These are phyloP conservation scores for Drosophila antonietae DNA, from an alignment of 2,888 invertebrate genomes.

Conservation along the genomic window DNA sequence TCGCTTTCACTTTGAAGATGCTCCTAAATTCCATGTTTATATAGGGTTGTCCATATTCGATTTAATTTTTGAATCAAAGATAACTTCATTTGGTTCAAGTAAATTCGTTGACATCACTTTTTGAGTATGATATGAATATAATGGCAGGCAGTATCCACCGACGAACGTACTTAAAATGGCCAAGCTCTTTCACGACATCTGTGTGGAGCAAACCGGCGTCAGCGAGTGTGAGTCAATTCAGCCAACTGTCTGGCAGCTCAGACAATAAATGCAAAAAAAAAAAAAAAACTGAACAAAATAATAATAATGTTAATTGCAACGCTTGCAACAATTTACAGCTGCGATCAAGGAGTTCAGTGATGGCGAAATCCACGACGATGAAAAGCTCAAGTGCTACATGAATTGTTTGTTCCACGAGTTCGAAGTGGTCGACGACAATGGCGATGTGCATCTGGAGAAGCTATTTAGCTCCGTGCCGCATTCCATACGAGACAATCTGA, in stretches of 20 bases:
- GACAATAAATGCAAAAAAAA: not conserved
- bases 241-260: constrained; percentile 6
- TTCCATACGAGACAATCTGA: constrained; percentile 74
- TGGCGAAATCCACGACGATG: constrained; percentile 84
- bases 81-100: too few relatives aligned
- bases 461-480: constrained; percentile 77
- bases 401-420: constrained; percentile 84
- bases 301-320: constrained; percentile 36
- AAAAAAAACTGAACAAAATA: not conserved
- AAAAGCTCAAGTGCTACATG: constrained; percentile 84
- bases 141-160: constrained; percentile 80
- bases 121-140: too few relatives aligned
- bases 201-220: constrained; percentile 82
- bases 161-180: constrained; percentile 78
- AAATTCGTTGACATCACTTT: too few relatives aligned
- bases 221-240: constrained; percentile 74
- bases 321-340: constrained; percentile 57
- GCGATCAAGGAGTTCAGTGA: constrained; percentile 84
- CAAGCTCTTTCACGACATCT: constrained; percentile 81
- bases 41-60: too few relatives aligned
- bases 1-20: too few relatives aligned
- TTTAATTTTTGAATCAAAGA: too few relatives aligned
- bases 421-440: constrained; percentile 83
- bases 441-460: constrained; percentile 83
- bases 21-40: too few relatives aligned